Evolutionary conservation across 2,888 invertebrate species (phyloP), one percentile per base, ranked within the genome.

Genomic region (Oscheius sp.): DNA sequence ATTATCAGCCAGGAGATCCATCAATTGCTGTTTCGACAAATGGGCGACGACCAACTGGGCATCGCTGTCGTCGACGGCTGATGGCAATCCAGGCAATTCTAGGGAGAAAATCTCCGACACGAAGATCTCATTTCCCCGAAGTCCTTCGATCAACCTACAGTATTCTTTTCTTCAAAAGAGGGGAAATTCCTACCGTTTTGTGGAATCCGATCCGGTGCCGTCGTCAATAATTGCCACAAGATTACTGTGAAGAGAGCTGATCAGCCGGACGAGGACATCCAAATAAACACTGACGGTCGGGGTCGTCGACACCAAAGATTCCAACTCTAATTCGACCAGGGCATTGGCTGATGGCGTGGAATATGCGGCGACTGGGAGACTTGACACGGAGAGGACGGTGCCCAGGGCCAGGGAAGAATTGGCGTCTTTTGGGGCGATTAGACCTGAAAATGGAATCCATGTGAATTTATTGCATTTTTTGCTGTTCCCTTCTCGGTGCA

Each of bases 381-480:
- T 76, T 18, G 85, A 79, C 6, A 85, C 81, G 16, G 80, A 76
- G 16, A 88, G 76, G 29, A 87, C 72, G 27, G 81, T 79, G 35
- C 83, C 85, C 16, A 87, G 76, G 13, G 80, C 78, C 45, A 78
- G 70, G 7, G 87, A 81, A 2, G 85, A 84, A 16, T 72, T 63
- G 18, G 77, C 78, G 70, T 87, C 86, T 69, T 85, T 87, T 25
- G 87, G 86, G 23, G 84, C 78, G 35, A 87, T 78, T 16, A 88
- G 70, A 13, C 84, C 85, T 83, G 56, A 41, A 59, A 52, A n/a
- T 2, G 13, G 35, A 9, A 35, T n/a, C n/a, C n/a, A n/a, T n/a
- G n/a, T n/a, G 35, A 35, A 35, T 3, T 35, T 35, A 35, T 35
- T n/a, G 9, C 35, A 35, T 35, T 35, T 35, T 35, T 35, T 35